Base-by-base conservation (phyloP, 2,113 vertebrate genomes). In the Nothocercus julius region DNA sequence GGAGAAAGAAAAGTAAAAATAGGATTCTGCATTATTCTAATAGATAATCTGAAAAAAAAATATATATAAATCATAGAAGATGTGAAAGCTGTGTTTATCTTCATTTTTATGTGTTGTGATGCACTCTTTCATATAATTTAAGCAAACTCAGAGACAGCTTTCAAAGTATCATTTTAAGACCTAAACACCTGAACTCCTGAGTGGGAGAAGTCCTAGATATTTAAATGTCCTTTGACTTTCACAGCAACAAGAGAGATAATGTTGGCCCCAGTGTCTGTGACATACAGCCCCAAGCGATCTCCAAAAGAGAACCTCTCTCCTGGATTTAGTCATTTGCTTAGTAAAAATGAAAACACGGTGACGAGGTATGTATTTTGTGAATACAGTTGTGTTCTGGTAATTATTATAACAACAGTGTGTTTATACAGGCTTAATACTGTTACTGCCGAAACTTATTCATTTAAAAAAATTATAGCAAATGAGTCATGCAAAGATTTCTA, bases 261-360 rank as follows among this genome's bases (percentile, higher is more conserved):
- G 96, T 90, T 99, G 82, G 96, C 94, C 42, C 98, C 99, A 1
- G 91, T 98, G 80, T 98, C 98, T 18, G 98, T 98, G 47, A 99
- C 98, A 36, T 99, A 98, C 92, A 99, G 99, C 90, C 99, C 99
- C 3, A 99, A 99, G 97, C 98, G 99, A 75, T 99, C 98, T 91
- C 99, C 99, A 4, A 98, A 98, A n/a, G 99, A 99, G 94, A 99
- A 99, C 92, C 97, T 98, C 88, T 99, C 99, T 87, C 99, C 99
- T 17, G 99, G 98, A 18, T 99, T 99, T 56, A 99, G 98, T 93
- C 98, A 98, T 87, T 96, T 98, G 54, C 96, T 99, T 91, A 98
- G 98, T 47, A 97, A 96, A 96, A 98, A 98, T 28, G 98, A 99
- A 85, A 98, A 98, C 96, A 97, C 96, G 66, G 90, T 97, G 68